Evolutionary conservation across 2,888 invertebrate genomes (phyloP), one percentile per base, ranked within the genome.

Genomic region (Lamellibrachia satsuma): DNA sequence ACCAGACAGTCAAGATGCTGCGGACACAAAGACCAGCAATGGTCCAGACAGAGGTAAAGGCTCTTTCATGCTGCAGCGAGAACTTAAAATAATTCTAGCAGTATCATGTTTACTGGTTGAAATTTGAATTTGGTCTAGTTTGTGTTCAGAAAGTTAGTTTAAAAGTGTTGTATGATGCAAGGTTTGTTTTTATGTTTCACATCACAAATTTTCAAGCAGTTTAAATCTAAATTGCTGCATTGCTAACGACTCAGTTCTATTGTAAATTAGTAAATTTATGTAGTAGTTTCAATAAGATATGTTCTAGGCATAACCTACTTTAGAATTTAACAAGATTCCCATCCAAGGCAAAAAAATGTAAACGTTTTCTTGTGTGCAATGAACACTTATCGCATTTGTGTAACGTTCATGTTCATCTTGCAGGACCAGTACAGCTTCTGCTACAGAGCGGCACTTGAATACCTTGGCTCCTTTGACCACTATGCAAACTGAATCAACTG

Each of bases 391-490:
- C 22, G 22, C 75, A 75, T 15, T 6, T 75, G 75, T 75, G 22
- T 75, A 75, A 75, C 22, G 11, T 75, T 75, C 22, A 75, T 15
- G 75, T 75, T 22, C 4, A 55, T 75, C 75, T 75, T 95, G 22
- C 95, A 96, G 96, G 99, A 99, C 97, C 99, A 99, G 97, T 99
- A 99, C 97, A 99, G 99, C 97, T 99, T 99, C 97, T 99, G 99
- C 97, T 99, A 99, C 97, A 98, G 99, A 95, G 99, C 99, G 93
- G 99, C 99, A 95, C 97, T 99, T 96, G 99, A 99, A 97, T 99
- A 99, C 97, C 97, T 99, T 96, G 99, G 99, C 95, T 99, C 99
- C 52, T 99, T 99, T 97, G 99, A 99, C 97, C 99, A 99, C 8
- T 55, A 75, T 90, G 75, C 75, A 75, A 75, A 75, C 75, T 75